phyloP scores from a whole-genome alignment of 1,140 invertebrate genomes.

The Panagrolaimus sp. region DNA sequence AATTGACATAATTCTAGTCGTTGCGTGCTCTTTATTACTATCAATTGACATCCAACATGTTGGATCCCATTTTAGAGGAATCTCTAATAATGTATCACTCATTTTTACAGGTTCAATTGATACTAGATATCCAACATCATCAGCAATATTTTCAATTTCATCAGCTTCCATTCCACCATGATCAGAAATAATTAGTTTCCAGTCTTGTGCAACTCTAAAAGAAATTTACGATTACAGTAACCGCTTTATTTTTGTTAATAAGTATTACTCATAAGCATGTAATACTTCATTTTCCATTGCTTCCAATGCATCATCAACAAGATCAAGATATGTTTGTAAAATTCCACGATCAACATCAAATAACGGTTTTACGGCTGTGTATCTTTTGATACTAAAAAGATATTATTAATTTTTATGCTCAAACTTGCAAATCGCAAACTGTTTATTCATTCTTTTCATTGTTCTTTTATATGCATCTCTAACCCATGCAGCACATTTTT shows the following conservation, averaged over 20 bases:
- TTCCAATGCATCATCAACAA: background rate
- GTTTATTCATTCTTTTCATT: background rate
- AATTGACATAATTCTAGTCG: background rate
- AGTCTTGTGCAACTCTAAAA: slow-evolving; percentile 5
- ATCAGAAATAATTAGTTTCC: background rate
- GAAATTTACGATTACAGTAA: background rate
- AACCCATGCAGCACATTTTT: background rate
- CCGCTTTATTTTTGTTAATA: too few species aligned
- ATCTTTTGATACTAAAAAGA: too few species aligned
- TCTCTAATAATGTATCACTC: background rate
- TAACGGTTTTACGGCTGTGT: too few species aligned
- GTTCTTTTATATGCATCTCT: background rate
- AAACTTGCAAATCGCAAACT: background rate
- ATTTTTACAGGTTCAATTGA: background rate
- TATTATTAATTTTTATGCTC: too few species aligned
- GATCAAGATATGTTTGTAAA: background rate
- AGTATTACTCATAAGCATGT: background rate
- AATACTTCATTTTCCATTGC: background rate
- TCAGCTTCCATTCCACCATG: background rate
- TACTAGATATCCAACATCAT: background rate
- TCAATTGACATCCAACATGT: background rate
- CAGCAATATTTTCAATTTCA: too few species aligned
- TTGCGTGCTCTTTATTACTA: background rate
- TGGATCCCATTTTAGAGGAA: background rate
- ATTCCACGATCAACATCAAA: too few species aligned